phyloP scores from a whole-genome alignment of 2,113 vertebrate species.

The Myiopsitta monachus region DNA sequence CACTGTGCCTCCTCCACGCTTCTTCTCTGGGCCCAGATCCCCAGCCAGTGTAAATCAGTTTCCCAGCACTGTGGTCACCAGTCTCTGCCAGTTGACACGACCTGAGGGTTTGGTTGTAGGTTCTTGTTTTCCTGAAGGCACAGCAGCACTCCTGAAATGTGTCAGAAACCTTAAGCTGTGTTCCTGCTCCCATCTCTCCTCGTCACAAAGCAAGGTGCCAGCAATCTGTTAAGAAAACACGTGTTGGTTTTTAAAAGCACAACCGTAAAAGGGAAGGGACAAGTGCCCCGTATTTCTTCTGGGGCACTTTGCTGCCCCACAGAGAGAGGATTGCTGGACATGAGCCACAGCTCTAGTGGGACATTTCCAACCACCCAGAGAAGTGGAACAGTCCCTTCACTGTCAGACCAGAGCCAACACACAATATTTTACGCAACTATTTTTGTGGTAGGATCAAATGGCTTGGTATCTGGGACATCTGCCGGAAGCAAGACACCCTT shows the following conservation, averaged over 20 bases:
- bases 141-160: neutral
- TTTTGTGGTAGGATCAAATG: conserved; percentile 85
- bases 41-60: neutral
- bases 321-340: neutral
- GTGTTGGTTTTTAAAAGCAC: neutral
- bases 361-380: neutral
- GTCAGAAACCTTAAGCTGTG: neutral
- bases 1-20: neutral
- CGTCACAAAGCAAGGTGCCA: neutral
- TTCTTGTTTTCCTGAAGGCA: neutral
- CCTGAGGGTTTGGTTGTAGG: neutral
- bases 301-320: neutral
- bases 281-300: neutral
- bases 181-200: neutral
- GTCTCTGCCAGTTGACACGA: neutral
- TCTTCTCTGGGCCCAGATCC: neutral
- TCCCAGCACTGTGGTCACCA: rapidly evolving
- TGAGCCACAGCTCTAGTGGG: neutral
- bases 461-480: conserved; percentile 85
- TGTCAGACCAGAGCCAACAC: conserved; percentile 46
- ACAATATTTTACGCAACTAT: conserved; percentile 78
- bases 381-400: neutral
- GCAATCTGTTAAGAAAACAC: neutral
- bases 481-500: conserved; percentile 88
- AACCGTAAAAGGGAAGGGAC: neutral